phyloP scores from a whole-genome alignment of 2,888 invertebrate species.

The Acleris emargana region DNA sequence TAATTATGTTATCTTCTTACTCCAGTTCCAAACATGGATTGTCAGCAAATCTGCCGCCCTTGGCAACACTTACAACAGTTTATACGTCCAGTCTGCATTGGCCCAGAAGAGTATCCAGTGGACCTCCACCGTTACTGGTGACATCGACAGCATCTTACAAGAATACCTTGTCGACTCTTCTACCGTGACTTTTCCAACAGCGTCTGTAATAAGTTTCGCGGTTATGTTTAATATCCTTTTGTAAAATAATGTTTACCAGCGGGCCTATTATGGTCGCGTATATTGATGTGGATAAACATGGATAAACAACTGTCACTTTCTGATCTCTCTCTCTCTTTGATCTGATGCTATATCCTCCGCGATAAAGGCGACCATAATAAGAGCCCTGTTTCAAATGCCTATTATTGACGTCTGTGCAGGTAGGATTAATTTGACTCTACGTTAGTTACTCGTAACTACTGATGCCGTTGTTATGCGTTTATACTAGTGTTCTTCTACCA shows the following conservation, averaged over 20 bases:
- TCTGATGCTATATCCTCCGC: too few species aligned
- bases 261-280: too few species aligned
- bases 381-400: too few species aligned
- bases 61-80: constrained; percentile 44
- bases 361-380: too few species aligned
- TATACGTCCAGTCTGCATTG: constrained; percentile 47
- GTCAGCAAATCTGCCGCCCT: constrained; percentile 45
- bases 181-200: constrained; percentile 55
- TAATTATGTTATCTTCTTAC: constrained; percentile 25
- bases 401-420: too few species aligned
- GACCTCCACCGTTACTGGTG: constrained; percentile 47
- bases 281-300: too few species aligned
- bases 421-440: too few species aligned
- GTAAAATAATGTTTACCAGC: constrained; percentile 41
- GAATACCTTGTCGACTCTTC: constrained; percentile 55
- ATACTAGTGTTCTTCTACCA: too few species aligned
- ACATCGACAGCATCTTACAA: constrained; percentile 56
- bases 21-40: constrained; percentile 68
- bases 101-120: constrained; percentile 55
- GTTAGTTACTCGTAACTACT: too few species aligned
- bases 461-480: too few species aligned
- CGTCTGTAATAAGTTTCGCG: constrained; percentile 50
- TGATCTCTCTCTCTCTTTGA: too few species aligned
- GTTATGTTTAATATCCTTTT: constrained; percentile 50
- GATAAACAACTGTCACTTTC: too few species aligned